Percentiles rank a stretch among this genome's conserved stretches.
Conservation (phyloP, 1,140 invertebrate genomes). For the Calliphora vicina region DNA sequence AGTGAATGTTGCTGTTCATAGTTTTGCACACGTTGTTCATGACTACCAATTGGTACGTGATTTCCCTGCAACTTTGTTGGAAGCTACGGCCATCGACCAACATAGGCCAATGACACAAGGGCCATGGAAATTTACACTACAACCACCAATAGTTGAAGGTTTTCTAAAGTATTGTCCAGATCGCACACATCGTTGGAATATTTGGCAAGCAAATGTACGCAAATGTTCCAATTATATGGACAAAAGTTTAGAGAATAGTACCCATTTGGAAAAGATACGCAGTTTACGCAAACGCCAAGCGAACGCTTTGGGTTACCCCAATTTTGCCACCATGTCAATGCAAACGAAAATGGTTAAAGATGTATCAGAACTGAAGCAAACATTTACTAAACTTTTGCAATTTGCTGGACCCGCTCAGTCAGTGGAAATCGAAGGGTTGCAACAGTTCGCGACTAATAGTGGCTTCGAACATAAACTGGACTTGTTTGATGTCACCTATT, state of each 20-base stretch:
- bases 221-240: conserved; percentile 74
- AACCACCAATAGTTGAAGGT: conserved; percentile 73
- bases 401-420: conserved; percentile 77
- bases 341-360: conserved; percentile 92
- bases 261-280: conserved; percentile 81
- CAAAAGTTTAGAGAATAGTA: conserved; percentile 74
- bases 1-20: conserved; percentile 68
- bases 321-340: conserved; percentile 87
- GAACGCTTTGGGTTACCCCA: conserved; percentile 76
- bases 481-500: conserved; percentile 88
- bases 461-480: conserved; percentile 77
- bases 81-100: conserved; percentile 71
- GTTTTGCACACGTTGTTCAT: conserved; percentile 73
- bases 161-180: conserved; percentile 87
- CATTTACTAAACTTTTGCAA: conserved; percentile 75
- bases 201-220: conserved; percentile 80
- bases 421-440: conserved; percentile 76
- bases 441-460: conserved; percentile 77
- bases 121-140: conserved; percentile 81
- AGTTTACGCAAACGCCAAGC: conserved; percentile 74
- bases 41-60: conserved; percentile 74
- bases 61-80: conserved; percentile 77
- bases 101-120: conserved; percentile 69
- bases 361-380: conserved; percentile 78
- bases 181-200: conserved; percentile 77